A percentile compares a stretch with the other conserved stretches of the same genome.
Evolutionary conservation across 2,888 invertebrate species (phyloP).

Genomic region (Ferdinandea cuprea): DNA sequence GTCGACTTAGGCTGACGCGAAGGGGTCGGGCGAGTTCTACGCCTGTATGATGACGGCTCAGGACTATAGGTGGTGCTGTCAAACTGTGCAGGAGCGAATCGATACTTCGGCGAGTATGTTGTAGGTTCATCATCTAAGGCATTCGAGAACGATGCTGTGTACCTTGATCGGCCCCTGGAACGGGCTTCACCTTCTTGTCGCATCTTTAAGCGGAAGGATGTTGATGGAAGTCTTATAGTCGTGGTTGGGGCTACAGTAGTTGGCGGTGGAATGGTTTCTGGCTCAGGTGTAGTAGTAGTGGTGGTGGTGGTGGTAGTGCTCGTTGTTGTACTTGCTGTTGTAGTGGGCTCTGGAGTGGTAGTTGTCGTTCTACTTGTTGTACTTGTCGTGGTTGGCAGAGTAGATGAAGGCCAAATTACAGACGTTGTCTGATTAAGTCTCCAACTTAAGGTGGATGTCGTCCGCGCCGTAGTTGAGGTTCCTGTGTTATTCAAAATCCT

Average conservation of each 20-base stretch:
- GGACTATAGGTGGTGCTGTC: constrained; percentile 64
- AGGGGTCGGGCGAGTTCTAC: constrained; percentile 54
- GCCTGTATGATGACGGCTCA: constrained; percentile 44
- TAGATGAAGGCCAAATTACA: constrained; percentile 76
- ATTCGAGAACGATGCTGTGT: constrained; percentile 79
- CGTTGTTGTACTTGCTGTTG: constrained; percentile 66
- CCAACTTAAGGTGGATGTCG: constrained; percentile 75
- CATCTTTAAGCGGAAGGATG: constrained; percentile 47
- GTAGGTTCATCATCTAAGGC: constrained; percentile 81
- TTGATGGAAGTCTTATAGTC: constrained; percentile 49
- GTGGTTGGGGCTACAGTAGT: constrained; percentile 59
- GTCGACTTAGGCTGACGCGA: constrained; percentile 67
- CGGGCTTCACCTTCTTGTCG: constrained; percentile 75
- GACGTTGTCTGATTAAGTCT: constrained; percentile 56
- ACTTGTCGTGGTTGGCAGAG: constrained; percentile 68
- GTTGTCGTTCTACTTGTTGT: constrained; percentile 73
- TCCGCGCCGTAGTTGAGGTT: constrained; percentile 77
- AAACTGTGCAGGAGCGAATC: constrained; percentile 74
- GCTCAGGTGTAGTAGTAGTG: constrained; percentile 71
- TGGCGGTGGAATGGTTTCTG: constrained; percentile 75
- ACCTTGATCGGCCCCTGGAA: constrained; percentile 81
- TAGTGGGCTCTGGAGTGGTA: constrained; percentile 72
- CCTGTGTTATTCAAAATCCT: constrained; percentile 74
- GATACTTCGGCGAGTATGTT: constrained; percentile 81
- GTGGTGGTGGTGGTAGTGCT: constrained; percentile 77